These are phyloP conservation scores for Varanus salvator DNA, from an alignment of 2,113 vertebrate genomes.

Conservation along the genomic window DNA sequence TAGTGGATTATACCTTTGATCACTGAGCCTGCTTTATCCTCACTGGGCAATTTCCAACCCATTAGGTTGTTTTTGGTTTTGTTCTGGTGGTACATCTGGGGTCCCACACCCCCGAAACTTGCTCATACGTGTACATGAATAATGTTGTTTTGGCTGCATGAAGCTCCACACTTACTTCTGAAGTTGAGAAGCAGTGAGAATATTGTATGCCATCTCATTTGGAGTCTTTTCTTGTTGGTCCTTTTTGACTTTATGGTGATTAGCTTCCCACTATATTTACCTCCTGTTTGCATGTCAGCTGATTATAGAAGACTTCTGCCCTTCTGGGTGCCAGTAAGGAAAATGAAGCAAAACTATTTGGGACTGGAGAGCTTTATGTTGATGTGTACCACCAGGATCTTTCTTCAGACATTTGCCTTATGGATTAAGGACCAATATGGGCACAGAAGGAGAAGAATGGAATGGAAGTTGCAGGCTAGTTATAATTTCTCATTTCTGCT, in stretches of 20 bases:
- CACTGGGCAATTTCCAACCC: neutral
- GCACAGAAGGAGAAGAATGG: slow-evolving; percentile 7
- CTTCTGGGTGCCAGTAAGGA: slow-evolving; percentile 10
- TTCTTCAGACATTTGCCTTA: slow-evolving; percentile 20
- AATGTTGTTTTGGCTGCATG: too few relatives aligned
- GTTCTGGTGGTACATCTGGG: neutral
- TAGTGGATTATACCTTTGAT: too few relatives aligned
- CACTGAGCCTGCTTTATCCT: neutral
- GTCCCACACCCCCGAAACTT: neutral
- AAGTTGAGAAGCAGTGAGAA: neutral
- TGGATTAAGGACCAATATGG: slow-evolving; percentile 8
- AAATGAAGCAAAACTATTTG: slow-evolving; percentile 43
- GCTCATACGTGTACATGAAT: too few relatives aligned
- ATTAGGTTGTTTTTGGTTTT: neutral
- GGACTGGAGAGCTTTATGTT: slow-evolving; percentile 33
- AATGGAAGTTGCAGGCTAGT: neutral
- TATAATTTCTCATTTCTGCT: neutral
- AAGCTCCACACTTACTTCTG: neutral
- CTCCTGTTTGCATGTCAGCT: slow-evolving; percentile 31
- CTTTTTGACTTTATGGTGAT: slow-evolving; percentile 35
- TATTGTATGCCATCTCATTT: slow-evolving; percentile 30
- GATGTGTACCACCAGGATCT: slow-evolving; percentile 28
- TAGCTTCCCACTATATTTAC: neutral
- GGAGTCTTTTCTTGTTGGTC: slow-evolving; percentile 6
- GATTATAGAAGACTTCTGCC: neutral